phyloP scores from a whole-genome alignment of 2,113 vertebrate species.

The Onychostoma macrolepis region DNA sequence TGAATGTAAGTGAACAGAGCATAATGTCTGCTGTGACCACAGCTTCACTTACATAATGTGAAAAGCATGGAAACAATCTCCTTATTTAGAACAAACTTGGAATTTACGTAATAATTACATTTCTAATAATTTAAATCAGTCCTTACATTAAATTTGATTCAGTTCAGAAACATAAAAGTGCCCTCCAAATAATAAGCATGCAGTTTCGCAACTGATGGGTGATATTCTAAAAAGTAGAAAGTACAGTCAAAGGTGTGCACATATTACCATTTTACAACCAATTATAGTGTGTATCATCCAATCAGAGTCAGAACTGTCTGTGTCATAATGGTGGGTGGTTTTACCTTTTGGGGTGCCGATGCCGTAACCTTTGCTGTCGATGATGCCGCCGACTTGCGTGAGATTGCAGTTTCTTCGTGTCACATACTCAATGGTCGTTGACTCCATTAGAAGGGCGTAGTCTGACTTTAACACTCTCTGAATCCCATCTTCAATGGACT shows the following conservation, averaged over 20 bases:
- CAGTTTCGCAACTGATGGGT: too few relatives aligned
- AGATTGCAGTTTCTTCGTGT: conserved; percentile 97
- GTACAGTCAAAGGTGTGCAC: not conserved
- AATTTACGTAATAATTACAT: not conserved
- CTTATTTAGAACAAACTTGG: not conserved
- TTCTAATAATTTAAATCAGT: not conserved
- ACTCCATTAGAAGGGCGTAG: conserved; percentile 97
- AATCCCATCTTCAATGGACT: conserved; percentile 95
- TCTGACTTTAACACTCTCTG: conserved; percentile 92
- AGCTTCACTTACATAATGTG: not conserved
- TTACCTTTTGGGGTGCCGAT: conserved; percentile 97
- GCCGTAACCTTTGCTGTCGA: conserved; percentile 98
- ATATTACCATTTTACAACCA: not conserved
- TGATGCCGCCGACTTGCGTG: conserved; percentile 93
- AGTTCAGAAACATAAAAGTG: not conserved
- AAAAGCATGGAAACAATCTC: not conserved
- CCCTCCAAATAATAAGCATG: too few relatives aligned
- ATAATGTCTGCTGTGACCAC: not conserved
- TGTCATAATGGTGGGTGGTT: not conserved
- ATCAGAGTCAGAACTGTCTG: not conserved
- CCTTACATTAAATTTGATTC: not conserved
- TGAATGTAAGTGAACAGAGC: not conserved
- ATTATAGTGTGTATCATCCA: not conserved
- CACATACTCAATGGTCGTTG: conserved; percentile 95
- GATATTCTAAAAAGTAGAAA: not conserved